Evolutionary conservation across 2,888 invertebrate species (phyloP).

Genomic region (Axea sp.): DNA sequence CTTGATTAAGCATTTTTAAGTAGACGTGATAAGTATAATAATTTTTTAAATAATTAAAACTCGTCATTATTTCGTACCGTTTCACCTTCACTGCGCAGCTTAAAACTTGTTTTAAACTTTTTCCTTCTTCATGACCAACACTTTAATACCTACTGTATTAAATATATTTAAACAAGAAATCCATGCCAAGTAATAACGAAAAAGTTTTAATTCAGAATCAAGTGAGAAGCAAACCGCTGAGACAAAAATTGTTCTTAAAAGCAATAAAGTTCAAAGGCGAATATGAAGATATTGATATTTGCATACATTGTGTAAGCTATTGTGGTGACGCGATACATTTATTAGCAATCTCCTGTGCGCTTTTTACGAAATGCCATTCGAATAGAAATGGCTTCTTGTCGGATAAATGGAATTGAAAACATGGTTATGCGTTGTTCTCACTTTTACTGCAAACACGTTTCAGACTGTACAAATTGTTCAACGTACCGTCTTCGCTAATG

Average conservation of each 20-base stretch:
- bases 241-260: constrained; percentile 22
- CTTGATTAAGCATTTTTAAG: too few relatives aligned
- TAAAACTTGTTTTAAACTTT: too few relatives aligned
- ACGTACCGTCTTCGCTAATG: constrained; percentile 17
- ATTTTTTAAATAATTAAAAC: too few relatives aligned
- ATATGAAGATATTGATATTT: constrained; percentile 22
- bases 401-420: constrained; percentile 63
- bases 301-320: constrained; percentile 37
- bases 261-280: constrained; percentile 24
- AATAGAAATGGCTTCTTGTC: constrained; percentile 75
- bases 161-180: too few relatives aligned
- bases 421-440: constrained; percentile 37
- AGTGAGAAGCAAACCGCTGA: constrained; percentile 3
- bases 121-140: too few relatives aligned
- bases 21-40: too few relatives aligned
- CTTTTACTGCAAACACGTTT: constrained; percentile 40
- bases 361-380: constrained; percentile 76
- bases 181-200: too few relatives aligned
- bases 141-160: too few relatives aligned
- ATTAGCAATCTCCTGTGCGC: constrained; percentile 41
- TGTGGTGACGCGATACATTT: constrained; percentile 46
- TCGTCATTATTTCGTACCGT: too few relatives aligned
- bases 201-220: too few relatives aligned
- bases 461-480: constrained; percentile 38
- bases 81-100: too few relatives aligned